Base-by-base conservation (phyloP, 2,888 invertebrate species). In the Drosophila fulvimacula region DNA sequence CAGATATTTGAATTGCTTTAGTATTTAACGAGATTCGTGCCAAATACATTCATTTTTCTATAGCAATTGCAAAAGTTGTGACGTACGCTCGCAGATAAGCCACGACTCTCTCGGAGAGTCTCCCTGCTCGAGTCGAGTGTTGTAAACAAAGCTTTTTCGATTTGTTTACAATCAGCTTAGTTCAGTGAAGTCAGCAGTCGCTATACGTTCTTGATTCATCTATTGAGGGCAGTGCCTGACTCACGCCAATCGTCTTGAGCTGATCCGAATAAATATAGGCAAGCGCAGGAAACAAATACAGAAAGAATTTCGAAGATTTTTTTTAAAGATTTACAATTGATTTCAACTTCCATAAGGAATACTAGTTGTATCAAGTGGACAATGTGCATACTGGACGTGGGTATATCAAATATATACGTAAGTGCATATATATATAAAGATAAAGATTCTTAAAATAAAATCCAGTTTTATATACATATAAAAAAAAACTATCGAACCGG, bases 121-220 rank as follows among this genome's bases (percentile, higher is more conserved):
- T 46, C 27, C 10, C 24, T 27, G n/a, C 13, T 27, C 27, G 27
- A 46, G 44, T 27, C 27, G 27, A 46, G 44, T 9, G 1, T 44
- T 44, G 4, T 6, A 44, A 44, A 15, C 15, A 44, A 24, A 24
- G 27, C 46, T 27, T 27, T 2, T 27, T 46, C 5, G 0, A 27
- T 46, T 27, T 46, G 46, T 46, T 46, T 46, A 27, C 46, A 27
- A 27, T 46, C 27, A 5, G 46, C n/a, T 27, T 10, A 46, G 46
- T 46, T 46, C n/a, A 9, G 46, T 27, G 5, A 27, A 46, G 46
- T 46, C 46, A 27, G 46, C 46, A 10, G 6, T 17, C 27, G 46
- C 46, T 27, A 10, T 15, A n/a, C 24, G n/a, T 27, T 27, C 0
- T 27, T 27, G n/a, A 27, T 46, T n/a, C 44, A 15, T n/a, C 46